These are phyloP conservation scores for Drosophila sechellia DNA, from an alignment of 1,140 invertebrate species.

Conservation along the genomic window DNA sequence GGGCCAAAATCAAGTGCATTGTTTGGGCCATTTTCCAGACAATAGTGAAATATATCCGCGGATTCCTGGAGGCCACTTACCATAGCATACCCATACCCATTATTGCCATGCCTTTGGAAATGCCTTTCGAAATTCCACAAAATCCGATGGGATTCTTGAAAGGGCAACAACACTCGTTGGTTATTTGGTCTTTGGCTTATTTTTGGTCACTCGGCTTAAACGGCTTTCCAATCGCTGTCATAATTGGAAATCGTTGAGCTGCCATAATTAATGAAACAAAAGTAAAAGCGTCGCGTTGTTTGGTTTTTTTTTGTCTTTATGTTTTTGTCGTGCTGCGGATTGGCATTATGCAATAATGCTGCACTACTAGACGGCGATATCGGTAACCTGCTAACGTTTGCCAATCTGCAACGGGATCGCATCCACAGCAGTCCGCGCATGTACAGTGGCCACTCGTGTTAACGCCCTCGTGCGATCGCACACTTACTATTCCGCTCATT, in stretches of 20 bases:
- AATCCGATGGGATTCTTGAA: constrained; percentile 10
- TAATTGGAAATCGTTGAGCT: constrained; percentile 51
- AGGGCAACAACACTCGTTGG: constrained; percentile 4
- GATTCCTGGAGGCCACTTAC: constrained; percentile 5
- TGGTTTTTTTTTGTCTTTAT: too few relatives aligned
- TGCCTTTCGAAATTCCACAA: constrained; percentile 10
- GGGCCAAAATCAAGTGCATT: constrained; percentile 14
- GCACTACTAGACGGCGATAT: constrained; percentile 10
- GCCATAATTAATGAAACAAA: constrained; percentile 70
- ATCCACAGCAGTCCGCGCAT: background rate
- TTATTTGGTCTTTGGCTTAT: background rate
- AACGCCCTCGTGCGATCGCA: background rate
- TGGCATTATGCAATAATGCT: constrained; percentile 17
- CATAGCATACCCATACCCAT: background rate
- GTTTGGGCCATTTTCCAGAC: constrained; percentile 7
- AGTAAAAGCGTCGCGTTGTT: constrained; percentile 56
- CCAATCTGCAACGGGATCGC: constrained; percentile 12
- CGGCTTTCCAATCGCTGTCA: constrained; percentile 60
- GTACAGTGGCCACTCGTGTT: background rate
- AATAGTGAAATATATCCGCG: constrained; percentile 6
- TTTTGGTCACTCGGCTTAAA: constrained; percentile 32
- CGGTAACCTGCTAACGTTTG: constrained; percentile 19
- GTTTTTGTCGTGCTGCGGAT: constrained; percentile 35
- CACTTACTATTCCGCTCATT: background rate
- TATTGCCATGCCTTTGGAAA: background rate